A percentile compares a stretch with the other conserved stretches of the same genome.
These are phyloP conservation scores for Anniella stebbinsi DNA, from an alignment of 2,797 vertebrate genomes.

Conservation along the genomic window DNA sequence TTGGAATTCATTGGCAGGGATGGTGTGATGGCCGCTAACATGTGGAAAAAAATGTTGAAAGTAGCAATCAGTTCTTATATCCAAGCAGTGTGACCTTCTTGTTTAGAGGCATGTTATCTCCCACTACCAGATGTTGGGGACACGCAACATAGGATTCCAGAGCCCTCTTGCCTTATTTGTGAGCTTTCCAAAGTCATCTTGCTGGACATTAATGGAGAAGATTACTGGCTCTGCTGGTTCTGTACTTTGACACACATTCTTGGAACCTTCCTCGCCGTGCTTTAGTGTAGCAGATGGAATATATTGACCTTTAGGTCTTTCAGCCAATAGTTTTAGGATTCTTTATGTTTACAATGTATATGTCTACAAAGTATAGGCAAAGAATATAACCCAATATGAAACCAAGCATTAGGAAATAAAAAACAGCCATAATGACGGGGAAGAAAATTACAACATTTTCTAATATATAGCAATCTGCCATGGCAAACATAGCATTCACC, in stretches of 20 bases:
- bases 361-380: background rate
- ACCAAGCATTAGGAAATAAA: conserved; percentile 6
- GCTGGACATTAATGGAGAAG: background rate
- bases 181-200: background rate
- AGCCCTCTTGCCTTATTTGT: background rate
- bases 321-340: background rate
- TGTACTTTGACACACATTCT: background rate
- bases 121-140: background rate
- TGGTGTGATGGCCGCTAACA: background rate
- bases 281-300: background rate
- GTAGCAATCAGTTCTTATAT: background rate
- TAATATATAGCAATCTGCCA: background rate
- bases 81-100: background rate
- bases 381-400: background rate
- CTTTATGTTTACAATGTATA: background rate
- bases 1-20: background rate
- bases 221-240: background rate
- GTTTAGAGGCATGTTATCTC: background rate
- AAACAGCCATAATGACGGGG: background rate
- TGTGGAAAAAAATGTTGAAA: background rate
- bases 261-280: background rate
- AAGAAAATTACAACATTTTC: background rate
- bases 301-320: background rate
- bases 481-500: background rate
- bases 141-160: background rate